Conservation (phyloP, 2,797 vertebrate genomes). For the Pogoniulus pusillus region DNA sequence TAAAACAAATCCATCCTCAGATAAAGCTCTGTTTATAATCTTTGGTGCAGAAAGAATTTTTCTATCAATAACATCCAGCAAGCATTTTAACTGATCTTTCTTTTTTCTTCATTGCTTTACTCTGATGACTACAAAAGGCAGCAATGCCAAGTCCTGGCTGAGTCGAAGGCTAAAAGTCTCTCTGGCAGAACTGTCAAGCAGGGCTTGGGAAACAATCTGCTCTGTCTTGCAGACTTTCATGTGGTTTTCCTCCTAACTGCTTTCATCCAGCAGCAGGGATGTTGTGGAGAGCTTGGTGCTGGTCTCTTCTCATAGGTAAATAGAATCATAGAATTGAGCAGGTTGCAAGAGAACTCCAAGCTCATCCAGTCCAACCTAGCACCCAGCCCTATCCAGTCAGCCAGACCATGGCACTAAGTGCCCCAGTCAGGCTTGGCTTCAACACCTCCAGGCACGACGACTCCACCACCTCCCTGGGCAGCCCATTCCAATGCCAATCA, state of each 20-base stretch:
- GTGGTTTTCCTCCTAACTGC: not conserved
- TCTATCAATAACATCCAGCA: slow-evolving; percentile 83
- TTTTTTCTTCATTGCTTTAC: slow-evolving; percentile 73
- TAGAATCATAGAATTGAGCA: no score
- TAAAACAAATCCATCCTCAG: slow-evolving; percentile 84
- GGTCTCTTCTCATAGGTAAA: no score
- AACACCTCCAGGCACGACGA: no score
- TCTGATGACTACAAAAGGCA: slow-evolving; percentile 69
- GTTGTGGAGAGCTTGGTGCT: no score
- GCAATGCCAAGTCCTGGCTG: slow-evolving; percentile 40
- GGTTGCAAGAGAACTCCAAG: no score
- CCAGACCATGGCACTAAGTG: no score
- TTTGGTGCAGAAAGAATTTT: slow-evolving; percentile 79
- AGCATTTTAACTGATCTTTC: slow-evolving; percentile 76
- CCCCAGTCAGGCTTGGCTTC: no score
- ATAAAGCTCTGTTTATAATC: slow-evolving; percentile 80
- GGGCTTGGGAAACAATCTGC: not conserved
- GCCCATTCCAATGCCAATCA: no score
- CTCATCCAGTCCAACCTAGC: no score
- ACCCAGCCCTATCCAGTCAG: no score
- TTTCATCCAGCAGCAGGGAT: slow-evolving; percentile 10
- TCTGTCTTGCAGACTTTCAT: slow-evolving; percentile 1
- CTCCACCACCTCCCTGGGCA: no score
- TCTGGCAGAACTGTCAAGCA: slow-evolving; percentile 5
- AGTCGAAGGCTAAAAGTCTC: not conserved